Base-by-base conservation (phyloP, 2,888 invertebrate species). In the Trichacis sp. region DNA sequence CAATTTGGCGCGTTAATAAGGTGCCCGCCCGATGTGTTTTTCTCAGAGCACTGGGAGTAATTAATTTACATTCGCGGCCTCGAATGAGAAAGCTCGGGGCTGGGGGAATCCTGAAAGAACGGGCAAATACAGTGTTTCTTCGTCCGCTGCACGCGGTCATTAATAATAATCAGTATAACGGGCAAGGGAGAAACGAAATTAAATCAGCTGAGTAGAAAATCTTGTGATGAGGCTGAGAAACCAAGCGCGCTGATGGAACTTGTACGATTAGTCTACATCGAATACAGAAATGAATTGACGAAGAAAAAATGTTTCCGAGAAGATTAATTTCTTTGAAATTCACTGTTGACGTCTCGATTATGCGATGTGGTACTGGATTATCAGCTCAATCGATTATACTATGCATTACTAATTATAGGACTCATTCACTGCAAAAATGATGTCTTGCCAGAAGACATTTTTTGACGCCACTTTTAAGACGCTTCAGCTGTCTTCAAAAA, bases 11-110 rank as follows among this genome's bases (percentile, higher is more conserved):
- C 64, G 74, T 75, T 81, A 82, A 81, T 80, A 81, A 81, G 78
- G 77, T 71, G 69, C 73, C 71, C 70, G 66, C 69, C 71, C 77
- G 75, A 79, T 79, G 79, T 80, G 81, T 82, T 82, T 82, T 82
- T 79, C 77, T 70, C 74, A 73, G 69, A 72, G 72, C 56, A 58
- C 70, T 63, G 73, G 64, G 72, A 71, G 78, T 81, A 82, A 82
- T 82, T 82, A 82, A 82, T 82, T 82, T 80, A 80, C 77, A 82
- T 82, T 81, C 76, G 71, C 75, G 77, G 73, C 72, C 72, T 72
- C 71, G 73, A 68, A 72, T 64, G 70, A 66, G 76, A 71, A 73
- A 76, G 75, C 71, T 73, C 62, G 64, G 68, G 69, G 68, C 58
- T 63, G 57, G 64, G 68, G 55, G 67, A 70, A 63, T 68, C 52